Evolutionary conservation across 2,888 invertebrate genomes (phyloP).

Genomic region (Brenthis daphne): DNA sequence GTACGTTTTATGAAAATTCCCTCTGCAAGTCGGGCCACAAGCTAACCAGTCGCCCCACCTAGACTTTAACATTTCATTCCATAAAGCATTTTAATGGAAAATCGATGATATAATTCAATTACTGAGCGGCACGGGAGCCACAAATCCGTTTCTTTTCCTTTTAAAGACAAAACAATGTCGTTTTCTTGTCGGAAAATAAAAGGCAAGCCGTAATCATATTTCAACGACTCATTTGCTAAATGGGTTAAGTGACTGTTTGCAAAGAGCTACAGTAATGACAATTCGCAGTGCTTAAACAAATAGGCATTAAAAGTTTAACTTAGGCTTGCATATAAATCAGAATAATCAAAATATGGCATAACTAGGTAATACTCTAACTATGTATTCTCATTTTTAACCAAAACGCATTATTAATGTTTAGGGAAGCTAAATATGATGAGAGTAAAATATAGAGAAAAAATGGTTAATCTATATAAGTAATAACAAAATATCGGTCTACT

Average conservation of each 20-base stretch:
- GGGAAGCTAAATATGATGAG: too few relatives aligned
- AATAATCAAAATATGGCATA: too few relatives aligned
- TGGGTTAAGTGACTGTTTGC: conserved; percentile 47
- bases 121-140: conserved; percentile 67
- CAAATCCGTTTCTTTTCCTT: conserved; percentile 62
- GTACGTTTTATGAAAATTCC: not conserved
- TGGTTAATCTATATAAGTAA: too few relatives aligned
- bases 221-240: conserved; percentile 70
- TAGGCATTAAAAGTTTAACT: conserved; percentile 12
- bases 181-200: conserved; percentile 53
- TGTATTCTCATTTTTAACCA: too few relatives aligned
- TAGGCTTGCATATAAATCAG: not conserved
- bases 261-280: conserved; percentile 27
- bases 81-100: conserved; percentile 82
- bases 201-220: conserved; percentile 59
- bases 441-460: too few relatives aligned
- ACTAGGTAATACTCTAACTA: too few relatives aligned
- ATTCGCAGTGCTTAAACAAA: conserved; percentile 18
- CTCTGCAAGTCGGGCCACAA: conserved; percentile 38
- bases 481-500: too few relatives aligned
- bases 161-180: conserved; percentile 66
- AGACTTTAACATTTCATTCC: conserved; percentile 76
- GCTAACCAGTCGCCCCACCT: conserved; percentile 61
- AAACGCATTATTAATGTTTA: too few relatives aligned
- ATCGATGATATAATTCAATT: conserved; percentile 82